Conservation (phyloP, 92 coral and sea anemone genomes). For the Palythoa grandiflora region DNA sequence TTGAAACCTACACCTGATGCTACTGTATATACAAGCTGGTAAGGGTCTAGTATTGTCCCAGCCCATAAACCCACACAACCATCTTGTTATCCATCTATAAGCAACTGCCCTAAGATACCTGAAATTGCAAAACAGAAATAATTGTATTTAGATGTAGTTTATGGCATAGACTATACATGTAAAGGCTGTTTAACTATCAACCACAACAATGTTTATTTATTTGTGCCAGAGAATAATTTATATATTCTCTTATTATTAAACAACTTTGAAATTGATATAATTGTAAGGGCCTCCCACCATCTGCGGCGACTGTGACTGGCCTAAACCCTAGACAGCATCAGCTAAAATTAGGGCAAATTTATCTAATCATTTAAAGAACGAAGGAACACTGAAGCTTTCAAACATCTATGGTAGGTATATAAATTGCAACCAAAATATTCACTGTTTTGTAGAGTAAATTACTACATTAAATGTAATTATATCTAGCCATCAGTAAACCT, state of each 20-base stretch:
- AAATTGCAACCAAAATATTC: not conserved
- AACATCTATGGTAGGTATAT: not conserved
- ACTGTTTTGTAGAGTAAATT: not conserved
- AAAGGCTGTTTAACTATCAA: not conserved
- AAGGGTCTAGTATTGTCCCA: constrained; percentile 29
- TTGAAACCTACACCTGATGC: not conserved
- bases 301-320: too few relatives aligned
- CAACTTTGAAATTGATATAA: not conserved
- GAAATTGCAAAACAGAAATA: not conserved
- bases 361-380: not conserved
- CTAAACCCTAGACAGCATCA: too few relatives aligned
- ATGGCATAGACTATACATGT: not conserved
- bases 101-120: not conserved
- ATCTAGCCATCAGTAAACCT: not conserved
- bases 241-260: not conserved
- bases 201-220: not conserved
- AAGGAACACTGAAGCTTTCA: not conserved
- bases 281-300: not conserved
- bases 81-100: not conserved
- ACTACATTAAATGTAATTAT: not conserved
- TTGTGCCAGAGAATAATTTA: not conserved
- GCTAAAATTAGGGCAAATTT: too few relatives aligned
- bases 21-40: not conserved
- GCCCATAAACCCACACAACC: constrained; percentile 9
- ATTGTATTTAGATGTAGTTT: not conserved